A percentile compares a stretch with the other conserved stretches of the same genome.
These are phyloP conservation scores for Acromyrmex charruanus DNA, from an alignment of 1,140 invertebrate genomes.

Conservation along the genomic window DNA sequence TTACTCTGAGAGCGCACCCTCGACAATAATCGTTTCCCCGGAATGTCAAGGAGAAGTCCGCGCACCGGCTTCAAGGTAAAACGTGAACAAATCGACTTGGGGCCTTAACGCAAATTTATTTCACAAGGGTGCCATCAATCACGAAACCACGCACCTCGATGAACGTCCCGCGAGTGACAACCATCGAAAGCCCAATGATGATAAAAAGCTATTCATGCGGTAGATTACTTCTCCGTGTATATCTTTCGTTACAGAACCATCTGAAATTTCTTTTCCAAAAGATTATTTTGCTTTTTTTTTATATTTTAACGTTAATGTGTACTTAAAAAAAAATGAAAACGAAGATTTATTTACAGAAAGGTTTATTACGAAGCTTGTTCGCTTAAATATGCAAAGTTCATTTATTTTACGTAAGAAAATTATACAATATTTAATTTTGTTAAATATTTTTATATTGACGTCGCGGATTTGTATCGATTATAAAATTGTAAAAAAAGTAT, in stretches of 20 bases:
- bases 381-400: background rate
- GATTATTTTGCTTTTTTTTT: background rate
- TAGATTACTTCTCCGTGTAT: background rate
- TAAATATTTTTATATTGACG: background rate
- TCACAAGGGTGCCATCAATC: background rate
- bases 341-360: background rate
- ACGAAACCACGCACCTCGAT: background rate
- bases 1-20: constrained; percentile 34
- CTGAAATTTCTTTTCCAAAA: background rate
- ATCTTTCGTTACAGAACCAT: background rate
- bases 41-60: constrained; percentile 59
- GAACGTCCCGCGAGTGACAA: background rate
- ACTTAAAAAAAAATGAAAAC: background rate
- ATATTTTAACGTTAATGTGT: background rate
- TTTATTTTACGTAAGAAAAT: constrained; percentile 1
- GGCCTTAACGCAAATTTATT: constrained; percentile 8
- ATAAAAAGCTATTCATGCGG: background rate
- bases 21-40: constrained; percentile 65
- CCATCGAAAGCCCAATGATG: background rate
- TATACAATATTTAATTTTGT: background rate
- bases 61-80: background rate
- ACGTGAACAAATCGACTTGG: constrained; percentile 13
- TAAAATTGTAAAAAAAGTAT: background rate
- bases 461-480: background rate
- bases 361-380: background rate